These are phyloP conservation scores for Marmota monax DNA, from an alignment of 2,113 vertebrate species.

Conservation along the genomic window DNA sequence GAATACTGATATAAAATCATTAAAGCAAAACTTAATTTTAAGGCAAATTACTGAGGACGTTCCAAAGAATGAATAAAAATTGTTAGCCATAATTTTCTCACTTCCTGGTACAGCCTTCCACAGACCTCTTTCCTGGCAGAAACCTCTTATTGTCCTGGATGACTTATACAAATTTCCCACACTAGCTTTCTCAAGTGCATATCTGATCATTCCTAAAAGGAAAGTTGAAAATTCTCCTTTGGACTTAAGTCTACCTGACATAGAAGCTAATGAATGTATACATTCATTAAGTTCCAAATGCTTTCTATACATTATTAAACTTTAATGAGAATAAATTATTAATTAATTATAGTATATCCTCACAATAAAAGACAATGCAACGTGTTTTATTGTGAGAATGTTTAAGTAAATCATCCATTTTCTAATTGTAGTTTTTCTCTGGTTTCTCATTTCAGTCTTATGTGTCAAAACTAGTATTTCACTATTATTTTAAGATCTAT, in stretches of 20 bases:
- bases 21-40: slow-evolving; percentile 22
- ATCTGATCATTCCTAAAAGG: neutral
- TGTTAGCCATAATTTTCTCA: neutral
- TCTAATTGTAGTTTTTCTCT: neutral
- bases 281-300: neutral
- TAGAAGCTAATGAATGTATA: neutral
- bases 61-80: slow-evolving; percentile 21
- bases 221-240: neutral
- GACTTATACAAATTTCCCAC: neutral
- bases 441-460: neutral
- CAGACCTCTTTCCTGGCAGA: neutral
- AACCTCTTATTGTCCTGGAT: neutral
- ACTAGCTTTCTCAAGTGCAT: neutral
- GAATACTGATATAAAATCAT: neutral
- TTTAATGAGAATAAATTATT: neutral
- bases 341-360: neutral
- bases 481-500: neutral
- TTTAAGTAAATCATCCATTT: neutral
- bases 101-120: neutral
- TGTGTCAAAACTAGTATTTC: neutral
- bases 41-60: neutral
- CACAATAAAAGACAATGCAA: neutral
- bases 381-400: neutral
- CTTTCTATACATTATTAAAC: neutral
- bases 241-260: neutral